Evolutionary conservation across 2,797 vertebrate species (phyloP).

Genomic region (Sorex maritimensis): DNA sequence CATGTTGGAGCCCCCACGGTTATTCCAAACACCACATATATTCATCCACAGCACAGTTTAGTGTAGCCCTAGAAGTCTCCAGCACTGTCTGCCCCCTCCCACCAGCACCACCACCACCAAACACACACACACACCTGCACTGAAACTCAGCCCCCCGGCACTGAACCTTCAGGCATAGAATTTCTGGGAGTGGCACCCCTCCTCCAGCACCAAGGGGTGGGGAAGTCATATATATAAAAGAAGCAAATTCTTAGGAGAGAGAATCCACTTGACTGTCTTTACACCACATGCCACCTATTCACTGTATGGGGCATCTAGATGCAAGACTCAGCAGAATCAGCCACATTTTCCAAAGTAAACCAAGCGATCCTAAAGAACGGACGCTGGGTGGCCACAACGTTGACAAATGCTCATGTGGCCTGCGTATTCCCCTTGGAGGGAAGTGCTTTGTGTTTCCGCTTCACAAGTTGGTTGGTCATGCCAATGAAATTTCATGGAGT

Average conservation of each 20-base stretch:
- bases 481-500: slow-evolving; percentile 28
- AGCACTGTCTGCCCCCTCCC: no score
- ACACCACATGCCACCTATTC: not conserved
- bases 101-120: no score
- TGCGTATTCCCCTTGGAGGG: not conserved
- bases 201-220: no score
- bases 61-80: no score
- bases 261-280: not conserved
- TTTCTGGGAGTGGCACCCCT: no score
- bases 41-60: no score
- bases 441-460: not conserved
- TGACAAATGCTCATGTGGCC: not conserved
- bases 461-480: not conserved
- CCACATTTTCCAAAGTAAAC: slow-evolving; percentile 27
- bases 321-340: slow-evolving; percentile 6
- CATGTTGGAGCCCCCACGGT: no score
- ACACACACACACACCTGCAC: no score
- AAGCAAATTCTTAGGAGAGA: slow-evolving; percentile 37
- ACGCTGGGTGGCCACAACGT: not conserved
- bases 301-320: not conserved
- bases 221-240: not conserved
- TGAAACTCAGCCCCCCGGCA: no score
- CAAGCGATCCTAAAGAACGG: slow-evolving; percentile 24
- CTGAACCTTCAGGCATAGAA: no score
- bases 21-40: no score